Percentiles rank a stretch among this genome's conserved stretches.
Evolutionary conservation across 37 sponge, comb jelly and placozoan species (phyloP).

Genomic region (Hormiphora californensis): DNA sequence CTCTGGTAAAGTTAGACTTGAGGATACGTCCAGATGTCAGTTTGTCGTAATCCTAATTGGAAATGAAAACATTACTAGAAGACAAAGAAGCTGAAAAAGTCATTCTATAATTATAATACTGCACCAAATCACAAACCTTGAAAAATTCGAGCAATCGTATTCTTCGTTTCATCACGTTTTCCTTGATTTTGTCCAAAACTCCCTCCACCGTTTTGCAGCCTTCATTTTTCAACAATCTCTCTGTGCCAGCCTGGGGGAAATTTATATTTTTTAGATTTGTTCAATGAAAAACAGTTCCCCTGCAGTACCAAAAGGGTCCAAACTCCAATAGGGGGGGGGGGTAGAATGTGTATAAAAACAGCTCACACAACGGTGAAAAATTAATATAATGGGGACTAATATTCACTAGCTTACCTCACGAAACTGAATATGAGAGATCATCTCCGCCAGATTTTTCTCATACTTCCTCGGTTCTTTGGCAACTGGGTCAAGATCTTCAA

Average conservation of each 20-base stretch:
- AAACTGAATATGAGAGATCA: conserved; percentile 9
- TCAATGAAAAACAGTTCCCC: no score
- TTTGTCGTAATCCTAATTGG: conserved; percentile 92
- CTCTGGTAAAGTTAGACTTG: conserved; percentile 65
- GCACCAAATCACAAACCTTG: no score
- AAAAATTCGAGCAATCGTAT: conserved; percentile 77
- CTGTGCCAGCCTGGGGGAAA: conserved; percentile 21
- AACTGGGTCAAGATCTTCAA: conserved; percentile 64
- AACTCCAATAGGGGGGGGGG: no score
- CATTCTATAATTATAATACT: no score
- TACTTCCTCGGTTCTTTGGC: conserved; percentile 25
- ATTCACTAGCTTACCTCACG: neutral
- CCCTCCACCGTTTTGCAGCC: conserved; percentile 48
- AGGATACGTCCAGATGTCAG: conserved; percentile 65
- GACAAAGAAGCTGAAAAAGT: no score
- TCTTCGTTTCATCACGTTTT: conserved; percentile 57
- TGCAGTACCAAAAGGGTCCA: no score
- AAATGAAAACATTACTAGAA: no score
- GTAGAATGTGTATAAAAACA: no score
- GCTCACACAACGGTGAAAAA: no score
- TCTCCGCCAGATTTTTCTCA: conserved; percentile 59
- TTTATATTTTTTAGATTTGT: no score
- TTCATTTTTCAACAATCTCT: conserved; percentile 9
- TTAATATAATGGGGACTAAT: neutral
- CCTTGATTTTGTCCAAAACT: conserved; percentile 64